Evolutionary conservation across 2,113 vertebrate species (phyloP), one percentile per base, ranked within the genome.

Genomic region (Rhombomys opimus): DNA sequence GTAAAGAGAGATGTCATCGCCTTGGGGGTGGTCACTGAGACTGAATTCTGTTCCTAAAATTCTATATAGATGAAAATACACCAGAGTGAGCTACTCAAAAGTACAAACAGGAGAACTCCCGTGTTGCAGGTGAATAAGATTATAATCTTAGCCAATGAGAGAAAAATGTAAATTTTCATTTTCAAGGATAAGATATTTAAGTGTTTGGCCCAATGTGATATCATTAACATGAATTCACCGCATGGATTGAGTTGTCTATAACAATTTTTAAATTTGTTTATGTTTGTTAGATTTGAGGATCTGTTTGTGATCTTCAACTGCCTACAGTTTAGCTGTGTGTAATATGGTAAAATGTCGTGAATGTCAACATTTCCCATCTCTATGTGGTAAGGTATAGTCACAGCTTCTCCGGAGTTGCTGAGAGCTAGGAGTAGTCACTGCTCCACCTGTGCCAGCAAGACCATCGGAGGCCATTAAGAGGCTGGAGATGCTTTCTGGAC

Each of bases 111-210:
- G 5, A 27, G 75, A 12, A 80, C 25, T 54, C 84, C 81, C 88
- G 59, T 63, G 35, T 85, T 68, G 23, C 75, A 25, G 27, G 32
- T 87, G 11, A 54, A 13, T 73, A 30, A 91, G 38, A 91, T 52
- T 32, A 78, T 73, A 73, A 73, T 89, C 89, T 68, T 67, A 89
- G 54, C 27, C 35, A 84, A 82, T 88, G 70, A 70, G 52, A 89
- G 52, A 59, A 92, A 77, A 73, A 73, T 46, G 10, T 73, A n/a
- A 41, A 86, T 92, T 90, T 63, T n/a, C 57, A 80, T 78, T 94
- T 92, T 90, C 46, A 73, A 38, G 4, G 2, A 38, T 86, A 65
- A 78, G 54, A 30, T 78, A 38, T 12, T 78, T 50, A 52, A 52
- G 50, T 78, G 38, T 61, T 84, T 90, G 61, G 57, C 50, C 73